These are phyloP conservation scores for Oasisia sp. DNA, from an alignment of 2,888 invertebrate genomes.

Conservation along the genomic window DNA sequence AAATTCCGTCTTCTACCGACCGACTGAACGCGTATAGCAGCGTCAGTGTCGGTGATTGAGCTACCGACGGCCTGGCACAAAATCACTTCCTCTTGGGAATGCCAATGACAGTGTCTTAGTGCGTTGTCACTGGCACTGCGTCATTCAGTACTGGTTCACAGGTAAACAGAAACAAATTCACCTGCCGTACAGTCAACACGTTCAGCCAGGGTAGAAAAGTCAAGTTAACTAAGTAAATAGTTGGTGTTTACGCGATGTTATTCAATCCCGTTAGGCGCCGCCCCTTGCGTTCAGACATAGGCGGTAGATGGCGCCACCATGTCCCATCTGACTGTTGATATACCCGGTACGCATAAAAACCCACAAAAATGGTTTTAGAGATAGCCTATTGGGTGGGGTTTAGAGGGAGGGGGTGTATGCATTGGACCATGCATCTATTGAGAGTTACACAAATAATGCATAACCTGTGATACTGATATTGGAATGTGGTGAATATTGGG, in stretches of 20 bases:
- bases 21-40: background rate
- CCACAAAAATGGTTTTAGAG: background rate
- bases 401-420: too few relatives aligned
- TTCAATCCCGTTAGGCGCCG: background rate
- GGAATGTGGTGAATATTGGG: too few relatives aligned
- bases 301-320: background rate
- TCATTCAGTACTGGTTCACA: background rate
- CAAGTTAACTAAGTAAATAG: background rate
- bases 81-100: constrained; percentile 1
- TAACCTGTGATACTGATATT: too few relatives aligned
- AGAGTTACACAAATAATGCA: too few relatives aligned
- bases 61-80: background rate
- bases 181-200: background rate
- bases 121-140: background rate
- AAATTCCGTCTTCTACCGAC: background rate
- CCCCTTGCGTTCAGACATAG: background rate
- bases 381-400: too few relatives aligned
- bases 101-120: background rate
- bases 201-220: background rate
- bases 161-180: background rate
- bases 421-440: too few relatives aligned
- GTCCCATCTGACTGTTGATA: background rate
- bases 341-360: background rate
- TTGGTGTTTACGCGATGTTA: background rate
- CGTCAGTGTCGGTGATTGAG: background rate